These are phyloP conservation scores for Heteromurus nitidus DNA, from an alignment of 2,888 invertebrate genomes.

Conservation along the genomic window DNA sequence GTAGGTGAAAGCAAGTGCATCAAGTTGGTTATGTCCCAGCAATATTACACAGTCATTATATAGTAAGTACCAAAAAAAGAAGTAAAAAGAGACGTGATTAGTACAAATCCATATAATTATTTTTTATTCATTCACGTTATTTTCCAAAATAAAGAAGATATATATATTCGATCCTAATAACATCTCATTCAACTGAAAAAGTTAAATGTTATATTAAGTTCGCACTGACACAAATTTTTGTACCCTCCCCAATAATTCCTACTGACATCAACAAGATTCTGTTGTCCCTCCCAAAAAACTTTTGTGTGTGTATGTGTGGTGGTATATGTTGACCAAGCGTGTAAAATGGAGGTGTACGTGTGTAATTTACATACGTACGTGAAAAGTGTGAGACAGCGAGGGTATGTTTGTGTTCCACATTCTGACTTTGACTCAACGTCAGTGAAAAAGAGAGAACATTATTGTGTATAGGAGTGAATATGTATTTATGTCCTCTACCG, in stretches of 20 bases:
- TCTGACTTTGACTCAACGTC: not conserved
- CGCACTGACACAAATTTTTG: not conserved
- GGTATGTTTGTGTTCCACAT: not conserved
- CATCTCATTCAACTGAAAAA: not conserved
- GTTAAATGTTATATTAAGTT: not conserved
- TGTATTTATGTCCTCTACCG: slow-evolving; percentile 27
- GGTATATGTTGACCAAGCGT: slow-evolving; percentile 7
- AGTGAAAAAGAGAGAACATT: slow-evolving; percentile 2
- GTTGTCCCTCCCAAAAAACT: not conserved
- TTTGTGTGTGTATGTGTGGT: not conserved
- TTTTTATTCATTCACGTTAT: slow-evolving; percentile 8
- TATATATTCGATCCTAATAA: too few relatives aligned
- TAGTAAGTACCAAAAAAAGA: slow-evolving; percentile 50
- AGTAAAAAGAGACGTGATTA: slow-evolving; percentile 60
- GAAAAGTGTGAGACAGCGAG: not conserved
- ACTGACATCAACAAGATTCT: too few relatives aligned
- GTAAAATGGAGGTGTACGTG: slow-evolving; percentile 1
- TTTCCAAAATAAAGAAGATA: too few relatives aligned
- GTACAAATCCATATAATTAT: slow-evolving; percentile 39
- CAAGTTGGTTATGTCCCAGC: slow-evolving; percentile 62
- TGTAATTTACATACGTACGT: slow-evolving; percentile 3
- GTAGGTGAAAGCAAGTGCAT: slow-evolving; percentile 65
- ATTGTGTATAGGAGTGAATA: slow-evolving; percentile 19
- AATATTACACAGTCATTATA: slow-evolving; percentile 24
- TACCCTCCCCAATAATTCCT: not conserved